Base-by-base conservation (phyloP, 2,113 vertebrate genomes). In the Sebastes fasciatus region DNA sequence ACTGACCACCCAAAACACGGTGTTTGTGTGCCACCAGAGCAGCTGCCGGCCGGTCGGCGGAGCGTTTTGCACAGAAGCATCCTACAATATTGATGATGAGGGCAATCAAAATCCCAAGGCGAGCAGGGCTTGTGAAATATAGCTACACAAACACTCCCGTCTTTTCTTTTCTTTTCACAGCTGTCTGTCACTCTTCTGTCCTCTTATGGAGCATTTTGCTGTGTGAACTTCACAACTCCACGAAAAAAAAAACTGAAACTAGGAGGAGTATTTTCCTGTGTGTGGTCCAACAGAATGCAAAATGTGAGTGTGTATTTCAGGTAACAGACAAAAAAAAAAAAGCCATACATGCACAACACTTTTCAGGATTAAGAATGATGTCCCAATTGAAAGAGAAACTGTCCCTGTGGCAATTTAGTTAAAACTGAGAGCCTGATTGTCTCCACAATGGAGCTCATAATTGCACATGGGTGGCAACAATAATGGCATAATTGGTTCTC, bases 101-200 rank as follows among this genome's bases (percentile, higher is more conserved):
- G 52, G 66, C 43, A 64, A 72, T 62, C 46, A 77, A 34, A 63
- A 6, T 52, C 43, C 43, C 21, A 16, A 8, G 26, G 23, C n/a
- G 9, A 78, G 67, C 49, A 13, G 63, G 60, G 52, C 1, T 60
- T 62, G 63, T 66, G 68, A 42, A 80, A 68, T 45, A 14, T 26
- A 34, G 34, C 34, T 34, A 49, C 40, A 58, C 74, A 87, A 67
- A 81, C 73, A 51, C 14, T 55, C 46, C 85, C 48, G 63, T 73
- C 12, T 61, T 64, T 78, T 77, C 61, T 89, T 89, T n/a, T n/a
- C n/a, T n/a, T 34, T 83, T 86, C 86, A 79, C 89, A 89, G 85
- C 74, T 89, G 87, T 73, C 79, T 85, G 81, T 86, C 83, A 91
- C 72, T 71, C 55, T 9, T 49, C 42, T 70, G 64, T 42, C 46